Base-by-base conservation (phyloP, 2,797 vertebrate genomes). In the Macropodus opercularis region DNA sequence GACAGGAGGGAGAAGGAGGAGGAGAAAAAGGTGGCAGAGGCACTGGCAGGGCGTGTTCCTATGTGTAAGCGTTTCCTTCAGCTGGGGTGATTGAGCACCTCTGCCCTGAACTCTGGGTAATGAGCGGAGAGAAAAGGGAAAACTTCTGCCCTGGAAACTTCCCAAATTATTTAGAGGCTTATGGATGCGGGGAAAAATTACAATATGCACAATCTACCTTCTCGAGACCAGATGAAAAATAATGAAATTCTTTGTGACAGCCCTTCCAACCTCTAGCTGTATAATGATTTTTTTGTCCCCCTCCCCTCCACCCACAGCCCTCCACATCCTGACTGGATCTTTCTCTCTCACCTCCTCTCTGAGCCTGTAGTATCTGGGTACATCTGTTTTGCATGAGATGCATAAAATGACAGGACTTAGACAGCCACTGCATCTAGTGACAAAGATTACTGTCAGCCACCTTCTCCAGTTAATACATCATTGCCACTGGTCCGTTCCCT, bases 391-490 rank as follows among this genome's bases (percentile, higher is more conserved):
- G 95, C 94, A 95, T 95, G 94, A 95, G 94, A 94, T 94, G 94
- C 94, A 95, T 94, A 95, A 95, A 95, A 95, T 97, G 95, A 96
- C 95, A 96, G 95, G 94, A 94, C 93, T 96, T 94, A 94, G 95
- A 96, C 95, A 96, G 95, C 94, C 93, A 94, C 94, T 94, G 94
- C 95, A 95, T 94, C 94, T 94, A 95, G 94, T 96, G 95, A 97
- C 88, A 90, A 95, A 95, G 94, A 94, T 95, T 90, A 95, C 93
- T 90, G 90, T 95, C 95, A 96, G 91, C 92, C 86, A 79, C 93
- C 93, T 94, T 95, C 85, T 93, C 95, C 94, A 95, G 94, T 96
- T 97, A 96, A 97, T 98, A 94, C 95, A 97, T 98, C 97, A 98
- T 94, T 87, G 90, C 94, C 87, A 93, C 95, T 93, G 92, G 94